Conservation (phyloP, 1,140 invertebrate genomes). For the Macrosteles quadrilineatus region DNA sequence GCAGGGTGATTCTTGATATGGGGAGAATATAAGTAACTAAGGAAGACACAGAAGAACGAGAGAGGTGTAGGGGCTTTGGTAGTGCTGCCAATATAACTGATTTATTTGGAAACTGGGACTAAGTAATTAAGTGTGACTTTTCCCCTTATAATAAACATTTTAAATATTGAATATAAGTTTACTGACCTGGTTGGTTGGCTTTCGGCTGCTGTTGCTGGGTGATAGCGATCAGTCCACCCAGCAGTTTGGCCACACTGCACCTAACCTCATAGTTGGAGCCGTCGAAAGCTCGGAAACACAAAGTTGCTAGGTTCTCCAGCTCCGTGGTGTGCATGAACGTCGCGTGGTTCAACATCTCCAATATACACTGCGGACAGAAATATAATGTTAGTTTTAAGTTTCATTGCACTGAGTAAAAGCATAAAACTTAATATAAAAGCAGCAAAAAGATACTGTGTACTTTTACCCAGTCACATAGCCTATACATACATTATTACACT, state of each 20-base stretch:
- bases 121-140: too few relatives aligned
- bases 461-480: too few relatives aligned
- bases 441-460: background rate
- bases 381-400: constrained; percentile 20
- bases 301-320: constrained; percentile 82
- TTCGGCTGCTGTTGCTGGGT: constrained; percentile 55
- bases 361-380: constrained; percentile 67
- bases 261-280: constrained; percentile 94
- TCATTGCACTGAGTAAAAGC: background rate
- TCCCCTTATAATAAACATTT: too few relatives aligned
- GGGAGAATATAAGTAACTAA: too few relatives aligned
- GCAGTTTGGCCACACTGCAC: constrained; percentile 86
- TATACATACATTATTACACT: too few relatives aligned
- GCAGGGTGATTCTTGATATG: too few relatives aligned
- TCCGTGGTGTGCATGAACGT: constrained; percentile 87
- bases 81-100: too few relatives aligned
- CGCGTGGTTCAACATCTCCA: constrained; percentile 87
- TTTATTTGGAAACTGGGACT: too few relatives aligned
- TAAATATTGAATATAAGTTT: too few relatives aligned
- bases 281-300: constrained; percentile 91
- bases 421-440: background rate
- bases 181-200: constrained; percentile 33
- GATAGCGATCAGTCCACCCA: constrained; percentile 83
- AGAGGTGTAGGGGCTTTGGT: too few relatives aligned
- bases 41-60: too few relatives aligned